These are phyloP conservation scores for Octodon degus DNA, from an alignment of 2,113 vertebrate species.

Conservation along the genomic window DNA sequence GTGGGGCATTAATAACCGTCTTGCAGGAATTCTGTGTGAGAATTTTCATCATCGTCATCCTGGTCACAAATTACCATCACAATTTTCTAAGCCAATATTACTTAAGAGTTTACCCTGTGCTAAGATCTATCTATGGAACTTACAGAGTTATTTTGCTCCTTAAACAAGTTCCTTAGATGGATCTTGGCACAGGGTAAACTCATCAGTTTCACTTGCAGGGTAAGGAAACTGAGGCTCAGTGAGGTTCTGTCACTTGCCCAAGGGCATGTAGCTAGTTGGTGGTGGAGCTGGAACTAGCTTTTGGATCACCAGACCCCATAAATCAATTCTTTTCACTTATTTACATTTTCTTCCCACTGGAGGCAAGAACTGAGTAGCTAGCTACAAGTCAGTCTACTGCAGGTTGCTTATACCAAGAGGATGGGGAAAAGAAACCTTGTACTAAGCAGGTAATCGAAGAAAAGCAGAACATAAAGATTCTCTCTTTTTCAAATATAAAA, in stretches of 20 bases:
- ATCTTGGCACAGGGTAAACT: no score
- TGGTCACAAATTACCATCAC: background rate
- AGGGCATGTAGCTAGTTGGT: background rate
- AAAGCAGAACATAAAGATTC: background rate
- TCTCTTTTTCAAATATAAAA: slow-evolving; percentile 12
- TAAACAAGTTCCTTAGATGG: no score
- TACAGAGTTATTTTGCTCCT: no score
- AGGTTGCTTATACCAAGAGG: background rate
- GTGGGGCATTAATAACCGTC: background rate
- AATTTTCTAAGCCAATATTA: background rate
- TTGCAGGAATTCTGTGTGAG: background rate
- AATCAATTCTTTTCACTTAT: background rate
- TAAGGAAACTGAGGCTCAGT: background rate
- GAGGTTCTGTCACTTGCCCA: background rate
- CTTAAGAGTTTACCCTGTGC: background rate
- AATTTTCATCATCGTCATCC: background rate
- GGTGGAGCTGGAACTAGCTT: background rate
- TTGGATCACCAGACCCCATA: background rate
- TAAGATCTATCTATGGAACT: background rate
- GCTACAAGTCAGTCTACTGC: background rate
- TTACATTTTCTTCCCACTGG: background rate
- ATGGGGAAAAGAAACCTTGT: background rate
- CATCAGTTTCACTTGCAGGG: background rate
- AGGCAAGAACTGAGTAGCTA: background rate
- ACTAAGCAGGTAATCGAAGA: background rate